Evolutionary conservation across 2,888 invertebrate species (phyloP), one percentile per base, ranked within the genome.

Genomic region (Drosophila borborema): DNA sequence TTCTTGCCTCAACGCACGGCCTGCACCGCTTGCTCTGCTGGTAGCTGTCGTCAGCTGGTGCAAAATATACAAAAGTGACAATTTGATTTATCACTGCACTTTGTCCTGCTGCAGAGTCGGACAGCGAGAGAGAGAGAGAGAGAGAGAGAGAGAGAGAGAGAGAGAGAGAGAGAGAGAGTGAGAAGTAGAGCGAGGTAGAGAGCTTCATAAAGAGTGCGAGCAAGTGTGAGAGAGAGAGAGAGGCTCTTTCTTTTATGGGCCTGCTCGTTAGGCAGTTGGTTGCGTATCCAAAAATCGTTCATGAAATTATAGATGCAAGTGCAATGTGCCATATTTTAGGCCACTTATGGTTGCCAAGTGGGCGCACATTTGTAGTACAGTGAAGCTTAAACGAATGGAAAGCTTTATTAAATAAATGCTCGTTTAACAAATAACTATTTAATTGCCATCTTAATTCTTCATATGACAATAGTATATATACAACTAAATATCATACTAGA

Each of bases 51-150:
- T 84, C 87, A 90, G 87, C 81, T 89, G 90, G 85, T 73, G 90
- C 86, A 87, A 87, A 70, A 86, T 89, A 86, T 87, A 90, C 90
- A 86, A 90, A 91, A 92, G 91, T 92, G 91, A 90, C 91, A 92
- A 91, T 92, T 91, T 92, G 92, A 92, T 92, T 92, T 92, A 92
- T 92, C 87, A 86, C 89, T 84, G 88, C 91, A 91, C 91, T 91
- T 91, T 91, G 86, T 80, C 81, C 60, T 58, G 74, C 65, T 20
- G 28, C 56, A 34, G 48, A 49, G 59, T 41, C 23, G 36, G 55
- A 10, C 31, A 2, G 2, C 2, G 1, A 4, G 3, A 6, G 38
- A 18, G 31, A 3, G 12, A 14, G 9, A 28, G 6, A 6, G 34
- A 10, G 34, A 16, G 16, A 16, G 20, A 0, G 36, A 36, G 16